Base-by-base conservation (phyloP, 2,797 vertebrate genomes). In the Myotis vivesi region DNA sequence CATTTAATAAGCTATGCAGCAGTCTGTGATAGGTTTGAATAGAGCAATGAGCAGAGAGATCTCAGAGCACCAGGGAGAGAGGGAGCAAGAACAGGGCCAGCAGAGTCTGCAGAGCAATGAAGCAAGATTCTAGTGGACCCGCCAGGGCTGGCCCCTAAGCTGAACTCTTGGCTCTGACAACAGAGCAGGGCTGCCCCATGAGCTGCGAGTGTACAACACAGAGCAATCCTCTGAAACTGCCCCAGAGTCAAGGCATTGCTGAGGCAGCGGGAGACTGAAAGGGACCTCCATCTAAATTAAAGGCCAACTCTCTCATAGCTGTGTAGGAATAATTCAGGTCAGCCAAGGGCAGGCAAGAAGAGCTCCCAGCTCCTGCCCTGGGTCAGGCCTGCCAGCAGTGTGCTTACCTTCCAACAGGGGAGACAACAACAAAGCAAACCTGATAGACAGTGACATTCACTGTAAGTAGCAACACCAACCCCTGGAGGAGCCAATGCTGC, bases 71-170 rank as follows among this genome's bases (percentile, higher is more conserved):
- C 0, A 2, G 79, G n/a, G 19, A 57, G n/a, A 25, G 7, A 28
- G 28, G 0, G 0, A 28, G 66, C 0, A 8, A 38, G 20, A 13
- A 2, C 0, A 0, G 13, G 2, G 30, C 5, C 23, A 11, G 38
- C n/a, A 22, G 38, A 8, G 28, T 19, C 33, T 33, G 7, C 0
- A 0, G 0, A 49, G 16, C 73, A n/a, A 9, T 2, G 36, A 62
- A 12, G 49, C 33, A 28, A 57, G 38, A 30, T 46, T 30, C 41
- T 25, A 30, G 25, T 9, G 25, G 41, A 30, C 5, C 1, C 0
- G 12, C 59, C 9, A 73, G 93, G 64, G 53, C 8, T 11, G 15
- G 66, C 44, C 10, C 2, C 41, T 8, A 49, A 22, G 6, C 22
- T 1, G 53, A 53, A 8, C 6, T 77, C 6, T 28, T 55, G 25